phyloP scores from a whole-genome alignment of 2,113 vertebrate genomes.

The Albula goreensis region DNA sequence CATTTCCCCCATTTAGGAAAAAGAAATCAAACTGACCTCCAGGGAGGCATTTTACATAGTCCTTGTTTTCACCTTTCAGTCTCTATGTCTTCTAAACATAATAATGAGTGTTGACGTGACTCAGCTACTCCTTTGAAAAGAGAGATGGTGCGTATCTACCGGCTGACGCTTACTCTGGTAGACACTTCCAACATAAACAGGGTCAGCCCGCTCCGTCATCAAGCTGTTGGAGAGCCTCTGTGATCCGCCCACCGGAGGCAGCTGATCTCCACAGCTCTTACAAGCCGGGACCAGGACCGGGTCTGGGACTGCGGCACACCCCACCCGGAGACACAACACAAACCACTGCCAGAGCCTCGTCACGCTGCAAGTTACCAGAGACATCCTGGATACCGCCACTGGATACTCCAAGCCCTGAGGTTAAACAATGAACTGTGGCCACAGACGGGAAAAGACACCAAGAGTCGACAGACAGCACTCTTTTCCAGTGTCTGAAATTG shows the following conservation, averaged over 20 bases:
- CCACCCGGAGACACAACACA: slow-evolving; percentile 49
- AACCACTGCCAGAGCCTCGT: slow-evolving; percentile 43
- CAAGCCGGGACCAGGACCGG: slow-evolving; percentile 9
- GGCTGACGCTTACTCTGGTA: slow-evolving; percentile 51
- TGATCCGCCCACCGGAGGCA: slow-evolving; percentile 10
- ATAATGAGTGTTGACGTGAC: slow-evolving; percentile 48
- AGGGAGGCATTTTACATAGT: slow-evolving; percentile 35
- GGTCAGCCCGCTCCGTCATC: slow-evolving; percentile 24
- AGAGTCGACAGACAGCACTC: slow-evolving; percentile 41
- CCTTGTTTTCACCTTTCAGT: slow-evolving; percentile 38
- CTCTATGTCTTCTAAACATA: slow-evolving; percentile 53
- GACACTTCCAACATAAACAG: slow-evolving; percentile 51
- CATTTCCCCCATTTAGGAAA: slow-evolving; percentile 47
- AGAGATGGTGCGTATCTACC: slow-evolving; percentile 43
- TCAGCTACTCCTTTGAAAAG: slow-evolving; percentile 54
- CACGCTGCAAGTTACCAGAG: slow-evolving; percentile 39
- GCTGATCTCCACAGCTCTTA: slow-evolving; percentile 23
- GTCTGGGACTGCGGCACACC: slow-evolving; percentile 10
- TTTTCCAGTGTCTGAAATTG: neutral
- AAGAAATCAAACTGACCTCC: slow-evolving; percentile 46
- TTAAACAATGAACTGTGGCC: slow-evolving; percentile 46
- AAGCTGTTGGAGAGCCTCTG: slow-evolving; percentile 40
- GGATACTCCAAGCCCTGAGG: slow-evolving; percentile 30
- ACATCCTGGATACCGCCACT: slow-evolving; percentile 48
- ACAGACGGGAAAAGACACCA: slow-evolving; percentile 54